Percentiles rank a stretch among this genome's conserved stretches.
Conservation (phyloP, 2,797 vertebrate species). For the Champsocephalus gunnari region DNA sequence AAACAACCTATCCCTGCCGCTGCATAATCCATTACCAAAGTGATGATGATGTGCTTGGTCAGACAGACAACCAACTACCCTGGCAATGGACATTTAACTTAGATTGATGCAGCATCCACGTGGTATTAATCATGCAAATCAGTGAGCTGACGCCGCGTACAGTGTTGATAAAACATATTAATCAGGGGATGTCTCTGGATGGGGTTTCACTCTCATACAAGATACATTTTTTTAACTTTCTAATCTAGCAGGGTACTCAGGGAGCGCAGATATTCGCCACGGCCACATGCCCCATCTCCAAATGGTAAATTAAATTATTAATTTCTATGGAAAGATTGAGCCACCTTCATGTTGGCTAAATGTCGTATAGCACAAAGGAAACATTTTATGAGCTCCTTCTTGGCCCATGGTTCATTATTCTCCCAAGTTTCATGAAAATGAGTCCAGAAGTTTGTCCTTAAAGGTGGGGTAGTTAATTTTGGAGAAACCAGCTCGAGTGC, state of each 20-base stretch:
- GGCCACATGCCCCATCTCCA: too few species aligned
- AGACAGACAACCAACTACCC: conserved; percentile 65
- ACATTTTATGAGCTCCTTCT: too few species aligned
- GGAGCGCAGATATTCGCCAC: too few species aligned
- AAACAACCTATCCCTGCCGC: conserved; percentile 28
- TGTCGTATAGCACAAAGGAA: too few species aligned
- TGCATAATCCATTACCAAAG: conserved; percentile 74
- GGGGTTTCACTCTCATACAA: conserved; percentile 14
- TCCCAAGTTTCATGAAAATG: too few species aligned
- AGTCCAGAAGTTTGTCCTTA: too few species aligned
- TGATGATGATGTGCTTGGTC: conserved; percentile 72
- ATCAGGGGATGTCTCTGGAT: conserved; percentile 36
- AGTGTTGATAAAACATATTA: conserved; percentile 53
- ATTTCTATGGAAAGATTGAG: too few species aligned
- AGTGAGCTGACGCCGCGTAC: conserved; percentile 56
- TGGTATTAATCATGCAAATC: conserved; percentile 59
- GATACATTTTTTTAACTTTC: neutral
- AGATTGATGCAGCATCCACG: conserved; percentile 57
- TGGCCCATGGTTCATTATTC: too few species aligned
- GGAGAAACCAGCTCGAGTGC: too few species aligned
- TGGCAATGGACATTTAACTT: conserved; percentile 56
- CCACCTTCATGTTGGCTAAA: too few species aligned
- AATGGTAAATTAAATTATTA: too few species aligned
- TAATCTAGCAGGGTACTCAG: neutral
- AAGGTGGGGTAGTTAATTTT: too few species aligned